Conservation (phyloP, 1,140 invertebrate species). For the Drosophila sp. region DNA sequence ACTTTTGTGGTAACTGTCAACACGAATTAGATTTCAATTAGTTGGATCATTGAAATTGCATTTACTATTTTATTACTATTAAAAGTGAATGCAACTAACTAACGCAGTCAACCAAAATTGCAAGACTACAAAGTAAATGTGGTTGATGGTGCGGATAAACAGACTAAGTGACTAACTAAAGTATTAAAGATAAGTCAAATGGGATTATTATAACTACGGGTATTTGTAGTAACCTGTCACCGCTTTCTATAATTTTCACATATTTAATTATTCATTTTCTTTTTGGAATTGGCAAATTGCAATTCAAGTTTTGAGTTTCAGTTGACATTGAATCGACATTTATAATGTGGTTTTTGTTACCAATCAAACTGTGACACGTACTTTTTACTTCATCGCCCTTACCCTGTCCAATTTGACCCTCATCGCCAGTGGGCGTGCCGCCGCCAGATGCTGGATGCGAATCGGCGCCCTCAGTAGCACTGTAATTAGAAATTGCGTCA, state of each 20-base stretch:
- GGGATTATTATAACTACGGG: conserved; percentile 33
- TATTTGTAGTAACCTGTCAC: conserved; percentile 80
- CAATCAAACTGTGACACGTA: conserved; percentile 81
- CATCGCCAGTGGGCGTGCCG: conserved; percentile 91
- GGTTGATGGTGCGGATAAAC: conserved; percentile 29
- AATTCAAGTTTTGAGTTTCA: conserved; percentile 42
- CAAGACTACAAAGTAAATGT: conserved; percentile 68
- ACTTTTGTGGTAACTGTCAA: conserved; percentile 94
- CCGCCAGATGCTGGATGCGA: conserved; percentile 90
- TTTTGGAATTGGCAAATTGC: conserved; percentile 33
- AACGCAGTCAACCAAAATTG: conserved; percentile 42
- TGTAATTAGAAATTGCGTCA: conserved; percentile 83
- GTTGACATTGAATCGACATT: conserved; percentile 46
- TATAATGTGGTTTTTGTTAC: conserved; percentile 56
- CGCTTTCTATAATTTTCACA: conserved; percentile 57
- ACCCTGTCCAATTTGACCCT: conserved; percentile 92
- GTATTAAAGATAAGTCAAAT: background rate
- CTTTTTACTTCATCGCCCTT: conserved; percentile 85
- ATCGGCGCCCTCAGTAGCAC: conserved; percentile 94
- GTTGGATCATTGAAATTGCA: background rate
- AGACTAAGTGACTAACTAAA: conserved; percentile 17
- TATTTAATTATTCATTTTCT: conserved; percentile 28
- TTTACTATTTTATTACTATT: conserved; percentile 1
- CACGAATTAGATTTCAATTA: conserved; percentile 1
- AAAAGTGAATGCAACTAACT: conserved; percentile 45